These are phyloP conservation scores for Muscicapa striata DNA, from an alignment of 2,797 vertebrate species.

Conservation along the genomic window DNA sequence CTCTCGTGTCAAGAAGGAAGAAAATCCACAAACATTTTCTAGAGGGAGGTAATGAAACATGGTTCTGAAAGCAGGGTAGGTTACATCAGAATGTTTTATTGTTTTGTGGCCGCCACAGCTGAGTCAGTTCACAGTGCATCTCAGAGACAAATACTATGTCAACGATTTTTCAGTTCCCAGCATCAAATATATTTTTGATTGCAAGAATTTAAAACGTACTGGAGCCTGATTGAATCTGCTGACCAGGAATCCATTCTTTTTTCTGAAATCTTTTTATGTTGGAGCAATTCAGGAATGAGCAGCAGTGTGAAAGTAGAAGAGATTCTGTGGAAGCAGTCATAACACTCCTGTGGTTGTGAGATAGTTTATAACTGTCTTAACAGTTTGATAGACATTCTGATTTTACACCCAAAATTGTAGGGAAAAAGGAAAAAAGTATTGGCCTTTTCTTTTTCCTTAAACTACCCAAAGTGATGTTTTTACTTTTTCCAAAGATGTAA, in stretches of 20 bases:
- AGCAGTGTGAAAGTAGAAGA: background rate
- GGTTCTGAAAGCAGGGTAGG: background rate
- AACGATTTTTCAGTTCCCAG: constrained; percentile 1
- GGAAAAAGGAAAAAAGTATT: too few species aligned
- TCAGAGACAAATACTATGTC: constrained; percentile 7
- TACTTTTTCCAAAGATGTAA: background rate
- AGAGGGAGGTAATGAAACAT: background rate
- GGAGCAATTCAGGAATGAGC: constrained; percentile 8
- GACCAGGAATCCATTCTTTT: background rate
- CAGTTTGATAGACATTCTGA: background rate
- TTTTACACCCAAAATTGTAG: background rate
- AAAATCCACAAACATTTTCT: background rate
- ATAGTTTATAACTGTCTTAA: background rate
- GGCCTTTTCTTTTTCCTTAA: background rate
- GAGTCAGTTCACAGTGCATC: constrained; percentile 37
- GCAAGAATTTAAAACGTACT: constrained; percentile 20
- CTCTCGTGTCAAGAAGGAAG: background rate
- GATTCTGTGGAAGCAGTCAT: background rate
- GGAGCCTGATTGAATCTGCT: background rate
- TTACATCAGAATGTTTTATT: constrained; percentile 41
- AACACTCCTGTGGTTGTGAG: background rate
- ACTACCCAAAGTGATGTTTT: background rate
- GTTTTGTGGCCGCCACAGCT: constrained; percentile 22
- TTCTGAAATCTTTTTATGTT: background rate
- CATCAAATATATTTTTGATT: constrained; percentile 47